Conservation (phyloP, 2,113 vertebrate species). For the Elgaria multicarinata region DNA sequence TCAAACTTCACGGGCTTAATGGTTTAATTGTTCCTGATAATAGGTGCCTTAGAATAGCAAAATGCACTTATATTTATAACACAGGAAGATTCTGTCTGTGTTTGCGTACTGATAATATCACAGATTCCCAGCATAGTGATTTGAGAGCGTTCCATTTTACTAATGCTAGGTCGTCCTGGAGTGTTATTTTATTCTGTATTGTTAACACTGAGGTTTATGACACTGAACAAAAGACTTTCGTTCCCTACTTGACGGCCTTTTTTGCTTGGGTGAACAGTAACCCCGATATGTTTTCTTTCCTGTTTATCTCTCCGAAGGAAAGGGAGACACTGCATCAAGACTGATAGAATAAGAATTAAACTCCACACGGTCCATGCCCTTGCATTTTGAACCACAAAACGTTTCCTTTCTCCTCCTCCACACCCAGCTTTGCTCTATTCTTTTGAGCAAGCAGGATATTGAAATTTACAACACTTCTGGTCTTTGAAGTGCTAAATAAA, state of each 20-base stretch:
- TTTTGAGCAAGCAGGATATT: constrained; percentile 51
- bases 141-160: not conserved
- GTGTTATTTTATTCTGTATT: constrained; percentile 62
- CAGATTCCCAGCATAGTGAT: not conserved
- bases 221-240: constrained; percentile 70
- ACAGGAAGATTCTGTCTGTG: not conserved
- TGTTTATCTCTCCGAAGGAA: constrained; percentile 77
- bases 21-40: constrained; percentile 3
- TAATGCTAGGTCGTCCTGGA: constrained; percentile 32
- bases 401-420: constrained; percentile 57
- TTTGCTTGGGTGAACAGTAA: constrained; percentile 49
- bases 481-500: constrained; percentile 52
- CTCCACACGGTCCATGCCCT: constrained; percentile 49
- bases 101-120: not conserved
- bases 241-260: constrained; percentile 65
- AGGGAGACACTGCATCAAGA: constrained; percentile 61
- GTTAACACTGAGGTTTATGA: constrained; percentile 68
- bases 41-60: not conserved
- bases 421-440: constrained; percentile 48
- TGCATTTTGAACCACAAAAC: constrained; percentile 41
- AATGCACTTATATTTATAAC: not conserved
- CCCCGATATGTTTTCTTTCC: constrained; percentile 72
- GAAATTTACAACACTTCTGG: constrained; percentile 44
- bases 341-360: constrained; percentile 66
- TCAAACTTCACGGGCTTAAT: constrained; percentile 16